Percentiles rank a stretch among this genome's conserved stretches.
Conservation (phyloP, 2,888 invertebrate species). For the Lacanobia wlatinum region DNA sequence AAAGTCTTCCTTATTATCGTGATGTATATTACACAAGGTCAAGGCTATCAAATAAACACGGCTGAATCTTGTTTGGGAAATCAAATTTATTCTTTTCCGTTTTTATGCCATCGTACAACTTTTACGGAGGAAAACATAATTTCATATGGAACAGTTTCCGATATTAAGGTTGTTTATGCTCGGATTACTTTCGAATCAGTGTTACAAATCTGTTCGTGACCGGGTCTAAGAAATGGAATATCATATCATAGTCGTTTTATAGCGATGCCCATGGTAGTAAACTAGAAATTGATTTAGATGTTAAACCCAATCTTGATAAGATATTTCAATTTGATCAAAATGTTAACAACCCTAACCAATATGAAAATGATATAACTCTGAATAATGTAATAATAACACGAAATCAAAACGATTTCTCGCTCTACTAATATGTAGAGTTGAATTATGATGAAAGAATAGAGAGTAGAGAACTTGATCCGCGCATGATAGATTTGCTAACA, state of each 20-base stretch:
- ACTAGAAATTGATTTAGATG: conserved; percentile 16
- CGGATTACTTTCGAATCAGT: conserved; percentile 44
- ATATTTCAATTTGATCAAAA: conserved; percentile 16
- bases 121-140: conserved; percentile 53
- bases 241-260: conserved; percentile 5
- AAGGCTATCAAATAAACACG: conserved; percentile 78
- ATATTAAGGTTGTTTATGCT: conserved; percentile 47
- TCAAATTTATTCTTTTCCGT: conserved; percentile 66
- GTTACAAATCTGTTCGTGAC: conserved; percentile 39
- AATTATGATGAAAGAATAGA: conserved; percentile 32
- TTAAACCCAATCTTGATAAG: background rate
- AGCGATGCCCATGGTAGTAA: conserved; percentile 1
- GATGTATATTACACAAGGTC: conserved; percentile 80
- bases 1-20: conserved; percentile 81
- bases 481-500: conserved; percentile 14
- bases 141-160: conserved; percentile 44
- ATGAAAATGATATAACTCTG: conserved; percentile 31
- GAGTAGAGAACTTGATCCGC: conserved; percentile 17
- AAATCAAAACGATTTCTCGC: conserved; percentile 21
- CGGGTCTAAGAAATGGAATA: conserved; percentile 24
- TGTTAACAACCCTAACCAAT: background rate
- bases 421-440: conserved; percentile 15
- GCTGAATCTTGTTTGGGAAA: conserved; percentile 71
- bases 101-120: conserved; percentile 63
- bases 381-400: conserved; percentile 5